Evolutionary conservation across 2,888 invertebrate species (phyloP), one percentile per base, ranked within the genome.

Genomic region (Geophilus truncorum): DNA sequence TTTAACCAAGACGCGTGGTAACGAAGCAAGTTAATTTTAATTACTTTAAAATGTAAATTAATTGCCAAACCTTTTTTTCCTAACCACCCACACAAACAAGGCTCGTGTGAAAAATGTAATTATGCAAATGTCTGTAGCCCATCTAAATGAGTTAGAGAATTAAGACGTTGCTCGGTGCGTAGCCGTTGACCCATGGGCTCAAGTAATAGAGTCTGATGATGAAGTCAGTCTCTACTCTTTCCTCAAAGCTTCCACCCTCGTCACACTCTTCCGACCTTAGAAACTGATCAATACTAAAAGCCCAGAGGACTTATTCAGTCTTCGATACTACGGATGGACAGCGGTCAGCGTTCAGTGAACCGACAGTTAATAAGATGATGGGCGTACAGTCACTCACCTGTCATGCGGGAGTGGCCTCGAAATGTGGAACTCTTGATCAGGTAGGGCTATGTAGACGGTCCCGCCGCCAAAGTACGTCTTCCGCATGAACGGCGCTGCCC

Each of bases 401-500:
- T 95, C 93, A 85, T 91, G 89, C 70, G 96, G 88, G 62, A 87
- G 86, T 81, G 89, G 87, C 81, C 93, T 90, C 85, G 92, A 92
- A 18, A 93, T 90, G 87, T 94, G 93, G 84, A 91, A 91, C 85
- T 91, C 90, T 86, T 91, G 89, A 57, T 89, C 89, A 81, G 93
- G 92, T 84, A 96, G 89, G 12, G 93, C 92, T 85, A 96, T 92
- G 85, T 94, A 91, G 10, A 98, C 94, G 1, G 97, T 96, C 9
- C 98, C 98, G 51, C 98, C 98, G 23, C 97, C 97, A 89, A 94
- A 97, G 87, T 95, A 97, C 80, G 87, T 92, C 77, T 90, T 90
- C 81, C 90, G 88, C 82, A 96, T 88, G 9, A 91, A 87, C 84
- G 88, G 82, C 80, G 82, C 83, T 0, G 83, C 82, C 23, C 81